These are phyloP conservation scores for Toxotes lorentzi DNA, from an alignment of 2,797 vertebrate species.

Conservation along the genomic window DNA sequence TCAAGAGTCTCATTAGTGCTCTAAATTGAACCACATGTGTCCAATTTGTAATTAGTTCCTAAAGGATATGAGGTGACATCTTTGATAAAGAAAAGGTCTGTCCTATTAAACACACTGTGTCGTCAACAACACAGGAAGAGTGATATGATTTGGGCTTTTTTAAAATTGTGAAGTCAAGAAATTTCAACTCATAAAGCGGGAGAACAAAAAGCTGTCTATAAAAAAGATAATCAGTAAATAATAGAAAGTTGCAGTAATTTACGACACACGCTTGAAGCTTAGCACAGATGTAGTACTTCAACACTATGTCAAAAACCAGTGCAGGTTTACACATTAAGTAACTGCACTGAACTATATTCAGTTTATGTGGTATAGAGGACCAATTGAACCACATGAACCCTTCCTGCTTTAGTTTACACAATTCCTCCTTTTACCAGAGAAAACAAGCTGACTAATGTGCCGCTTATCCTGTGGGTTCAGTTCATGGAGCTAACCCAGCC, in stretches of 20 bases:
- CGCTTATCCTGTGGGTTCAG: too few relatives aligned
- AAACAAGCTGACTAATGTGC: background rate
- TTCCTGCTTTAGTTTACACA: background rate
- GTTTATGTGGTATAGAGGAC: background rate
- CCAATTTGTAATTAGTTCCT: conserved; percentile 74
- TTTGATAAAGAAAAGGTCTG: conserved; percentile 5
- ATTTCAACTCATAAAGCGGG: background rate
- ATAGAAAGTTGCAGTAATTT: background rate
- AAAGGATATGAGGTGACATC: conserved; percentile 13
- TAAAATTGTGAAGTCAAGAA: background rate
- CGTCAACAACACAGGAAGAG: background rate
- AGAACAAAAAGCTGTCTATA: background rate
- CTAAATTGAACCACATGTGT: conserved; percentile 87
- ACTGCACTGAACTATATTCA: background rate
- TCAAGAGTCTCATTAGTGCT: conserved; percentile 84
- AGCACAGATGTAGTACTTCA: background rate
- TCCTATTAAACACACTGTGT: conserved; percentile 5
- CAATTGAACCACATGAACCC: background rate
- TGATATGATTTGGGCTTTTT: background rate
- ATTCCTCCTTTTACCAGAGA: background rate
- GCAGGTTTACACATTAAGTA: too few relatives aligned
- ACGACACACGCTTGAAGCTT: background rate
- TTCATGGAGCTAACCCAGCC: too few relatives aligned
- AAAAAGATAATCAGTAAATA: background rate
- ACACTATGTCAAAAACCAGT: background rate